Base-by-base conservation (phyloP, 2,113 vertebrate genomes). In the Zootoca vivipara region DNA sequence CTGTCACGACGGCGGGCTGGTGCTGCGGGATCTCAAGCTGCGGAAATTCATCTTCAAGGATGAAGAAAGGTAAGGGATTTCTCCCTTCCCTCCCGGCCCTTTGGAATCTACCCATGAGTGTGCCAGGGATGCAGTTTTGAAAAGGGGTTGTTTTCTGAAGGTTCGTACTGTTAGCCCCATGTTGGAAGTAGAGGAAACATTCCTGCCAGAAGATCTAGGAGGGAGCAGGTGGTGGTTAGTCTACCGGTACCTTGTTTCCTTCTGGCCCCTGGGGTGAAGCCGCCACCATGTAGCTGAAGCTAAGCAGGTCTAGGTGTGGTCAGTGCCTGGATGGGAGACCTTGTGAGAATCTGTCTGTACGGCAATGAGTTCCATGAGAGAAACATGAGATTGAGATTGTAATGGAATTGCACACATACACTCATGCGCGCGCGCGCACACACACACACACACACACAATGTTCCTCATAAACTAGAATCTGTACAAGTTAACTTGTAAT, bases 41-140 rank as follows among this genome's bases (percentile, higher is more conserved):
- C 97, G 99, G 83, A 99, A 99, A 94, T 99, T 99, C 93, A 99
- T 99, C 96, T 99, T 99, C 94, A 98, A 98, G 95, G 98, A 99
- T 24, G 98, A 99, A 91, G 98, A 98, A 95, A 98, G 99, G 99
- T 99, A 97, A 98, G 97, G 89, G 28, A 62, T 30, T 33, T 78
- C 10, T 7, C 5, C 18, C 46, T 12, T 28, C 12, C 58, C 35
- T 16, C 0, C 0, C 3, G 7, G 13, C 73, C 4, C 6, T 15
- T 16, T 20, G 58, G 18, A 62, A 26, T 58, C 67, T 8, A 4
- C 28, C 16, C 5, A 3, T 42, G 30, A 88, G 35, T 20, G 0
- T 2, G 24, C 33, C 77, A n/a, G 15, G 38, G 38, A 18, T 78
- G 65, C 0, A 38, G 15, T 28, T 28, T 58, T 78, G 30, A 46